phyloP scores from a whole-genome alignment of 2,113 vertebrate species.

The Solenodon paradoxus region DNA sequence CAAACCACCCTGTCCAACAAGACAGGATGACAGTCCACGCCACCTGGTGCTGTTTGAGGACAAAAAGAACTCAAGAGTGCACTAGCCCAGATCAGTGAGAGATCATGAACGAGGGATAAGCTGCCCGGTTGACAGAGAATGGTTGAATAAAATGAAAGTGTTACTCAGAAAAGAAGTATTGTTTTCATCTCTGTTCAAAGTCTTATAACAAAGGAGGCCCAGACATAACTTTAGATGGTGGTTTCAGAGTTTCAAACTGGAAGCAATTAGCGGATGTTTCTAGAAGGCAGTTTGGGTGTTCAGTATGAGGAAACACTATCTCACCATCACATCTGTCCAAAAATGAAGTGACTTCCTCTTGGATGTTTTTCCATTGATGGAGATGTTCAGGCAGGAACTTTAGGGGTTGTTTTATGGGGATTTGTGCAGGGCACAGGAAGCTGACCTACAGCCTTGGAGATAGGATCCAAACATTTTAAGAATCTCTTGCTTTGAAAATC shows the following conservation, averaged over 20 bases:
- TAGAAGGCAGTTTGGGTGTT: not conserved
- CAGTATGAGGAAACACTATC: not conserved
- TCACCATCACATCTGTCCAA: not conserved
- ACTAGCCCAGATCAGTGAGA: not conserved
- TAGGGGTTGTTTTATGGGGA: not conserved
- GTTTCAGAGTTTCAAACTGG: constrained; percentile 31
- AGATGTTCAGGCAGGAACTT: not conserved
- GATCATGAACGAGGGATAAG: not conserved
- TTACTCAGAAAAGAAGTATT: not conserved
- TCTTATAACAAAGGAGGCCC: not conserved
- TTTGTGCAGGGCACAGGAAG: not conserved
- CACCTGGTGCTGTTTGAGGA: not conserved
- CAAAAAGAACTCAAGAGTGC: not conserved
- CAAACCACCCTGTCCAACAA: not conserved
- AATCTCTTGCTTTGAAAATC: constrained; percentile 37
- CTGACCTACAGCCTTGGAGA: not conserved
- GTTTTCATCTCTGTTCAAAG: not conserved
- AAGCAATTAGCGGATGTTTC: constrained; percentile 30
- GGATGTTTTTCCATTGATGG: not conserved
- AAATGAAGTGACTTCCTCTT: not conserved
- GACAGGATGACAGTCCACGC: not conserved
- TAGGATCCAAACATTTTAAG: not conserved
- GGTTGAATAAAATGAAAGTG: constrained; percentile 10
- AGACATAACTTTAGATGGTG: not conserved
- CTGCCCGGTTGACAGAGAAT: not conserved